Base-by-base conservation (phyloP, 2,888 invertebrate genomes). In the Autographa pulchrina region DNA sequence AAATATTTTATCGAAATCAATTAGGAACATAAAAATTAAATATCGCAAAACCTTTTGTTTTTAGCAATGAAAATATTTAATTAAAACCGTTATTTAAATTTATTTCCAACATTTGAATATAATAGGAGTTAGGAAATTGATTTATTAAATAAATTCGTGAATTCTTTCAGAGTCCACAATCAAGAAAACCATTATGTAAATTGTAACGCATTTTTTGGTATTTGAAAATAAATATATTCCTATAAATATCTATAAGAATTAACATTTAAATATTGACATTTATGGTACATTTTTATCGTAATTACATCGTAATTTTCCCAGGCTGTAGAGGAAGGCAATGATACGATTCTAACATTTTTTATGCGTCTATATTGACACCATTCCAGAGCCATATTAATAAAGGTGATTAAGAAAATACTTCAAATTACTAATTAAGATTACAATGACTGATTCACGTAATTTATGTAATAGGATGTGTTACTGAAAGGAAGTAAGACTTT, bases 1-100 rank as follows among this genome's bases (percentile, higher is more conserved):
- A 71, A 62, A 81, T 77, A 78, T 59, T 66, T 81, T 38, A 78
- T 68, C 32, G 25, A 59, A 78, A 66, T 72, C 64, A 64, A 77
- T 77, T 68, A 59, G 25, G 25, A n/a, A 25, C 31, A 43, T n/a
- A 4, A 9, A 41, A 64, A 66, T 65, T 32, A 43, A 8, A 59
- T 35, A 41, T 38, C 38, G 38, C 38, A 62, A 9, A 18, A 20
- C 18, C 16, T 65, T 64, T 64, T 18, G 63, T 61, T 64, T 77
- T 54, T 41, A 52, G 13, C 20, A 25, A 67, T 68, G 54, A 16
- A n/a, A 59, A 32, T 54, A 68, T 67, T n/a, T 52, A 72, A 77
- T 77, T 16, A 72, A 68, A 59, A 25, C 0, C 52, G 14, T 60
- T 72, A 54, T 54, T 54, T 6, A 48, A 48, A 48, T 48, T 48